These are phyloP conservation scores for Brachirus orientalis DNA, from an alignment of 2,113 vertebrate genomes.

Conservation along the genomic window DNA sequence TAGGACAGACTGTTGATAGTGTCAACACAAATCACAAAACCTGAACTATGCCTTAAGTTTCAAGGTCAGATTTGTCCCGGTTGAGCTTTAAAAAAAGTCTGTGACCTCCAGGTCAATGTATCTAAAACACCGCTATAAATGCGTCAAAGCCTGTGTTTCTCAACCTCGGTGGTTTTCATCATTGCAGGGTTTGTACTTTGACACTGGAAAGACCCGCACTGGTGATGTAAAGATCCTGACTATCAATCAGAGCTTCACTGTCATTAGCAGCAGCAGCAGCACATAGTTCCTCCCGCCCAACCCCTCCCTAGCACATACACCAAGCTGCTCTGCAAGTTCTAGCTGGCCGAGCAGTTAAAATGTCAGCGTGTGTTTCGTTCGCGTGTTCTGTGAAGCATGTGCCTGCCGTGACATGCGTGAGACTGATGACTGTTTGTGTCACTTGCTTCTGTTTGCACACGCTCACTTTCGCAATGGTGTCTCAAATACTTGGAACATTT, in stretches of 20 bases:
- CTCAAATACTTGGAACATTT: background rate
- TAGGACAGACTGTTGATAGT: too few relatives aligned
- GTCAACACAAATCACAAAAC: too few relatives aligned
- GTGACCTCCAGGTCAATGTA: too few relatives aligned
- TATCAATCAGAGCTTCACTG: constrained; percentile 2
- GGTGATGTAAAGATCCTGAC: background rate
- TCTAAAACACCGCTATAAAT: too few relatives aligned
- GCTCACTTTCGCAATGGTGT: constrained; percentile 9
- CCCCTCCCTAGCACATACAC: background rate
- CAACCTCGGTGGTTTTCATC: too few relatives aligned
- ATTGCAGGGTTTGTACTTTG: background rate
- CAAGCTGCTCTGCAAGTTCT: constrained; percentile 44
- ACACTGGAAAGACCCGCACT: background rate
- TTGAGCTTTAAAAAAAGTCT: too few relatives aligned
- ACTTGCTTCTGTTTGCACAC: background rate
- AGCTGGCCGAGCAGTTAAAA: constrained; percentile 26
- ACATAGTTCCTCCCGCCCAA: background rate
- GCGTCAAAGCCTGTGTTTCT: too few relatives aligned
- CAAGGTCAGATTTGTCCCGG: too few relatives aligned
- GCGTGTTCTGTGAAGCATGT: background rate
- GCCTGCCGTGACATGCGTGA: constrained; percentile 35
- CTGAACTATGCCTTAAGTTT: too few relatives aligned
- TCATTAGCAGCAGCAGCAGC: background rate
- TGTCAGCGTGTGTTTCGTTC: background rate
- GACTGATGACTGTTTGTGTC: constrained; percentile 15